Base-by-base conservation (phyloP, 2,113 vertebrate species). In the Indicator indicator region DNA sequence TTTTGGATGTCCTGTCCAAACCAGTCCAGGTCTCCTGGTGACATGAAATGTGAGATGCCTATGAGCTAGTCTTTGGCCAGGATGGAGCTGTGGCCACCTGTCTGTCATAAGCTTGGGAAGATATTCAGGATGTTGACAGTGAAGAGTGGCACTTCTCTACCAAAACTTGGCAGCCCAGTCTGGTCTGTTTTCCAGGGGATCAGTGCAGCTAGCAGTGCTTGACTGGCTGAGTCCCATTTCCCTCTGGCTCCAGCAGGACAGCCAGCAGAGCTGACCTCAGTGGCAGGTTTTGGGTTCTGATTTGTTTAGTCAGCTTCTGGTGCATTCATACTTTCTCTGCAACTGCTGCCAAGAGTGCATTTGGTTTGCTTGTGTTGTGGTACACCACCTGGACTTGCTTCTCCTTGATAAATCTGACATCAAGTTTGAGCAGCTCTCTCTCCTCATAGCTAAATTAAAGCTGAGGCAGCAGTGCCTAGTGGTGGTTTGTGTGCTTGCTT, bases 261-360 rank as follows among this genome's bases (percentile, higher is more conserved):
- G 75, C 12, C 56, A 58, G 9, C 1, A 0, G 13, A 86, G 82
- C 67, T 82, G 81, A 86, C 60, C 68, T 83, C 85, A 26, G 40
- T 38, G 56, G 21, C 52, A 6, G 23, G 42, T 94, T 83, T 95
- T 69, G 64, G 69, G 83, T 88, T 92, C 67, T 60, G 26, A 14
- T 86, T 74, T 95, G 83, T 95, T 90, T 71, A 77, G 75, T 86
- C 79, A 83, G 64, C 90, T 80, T 68, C 72, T 68, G 48, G 6
- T 46, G 56, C 88, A 68, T 62, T 88, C 42, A 16, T 21, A 3
- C 33, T 50, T 80, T 23, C 79, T 33, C 60, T 73, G 46, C 19
- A 63, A 8, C 78, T 32, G 46, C 75, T 83, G 92, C 92, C 88
- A 73, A 52, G 75, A 55, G 52, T 8, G 30, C 26, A 3, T 28